Conservation (phyloP, 2,797 vertebrate genomes). For the Acanthurus tractus region DNA sequence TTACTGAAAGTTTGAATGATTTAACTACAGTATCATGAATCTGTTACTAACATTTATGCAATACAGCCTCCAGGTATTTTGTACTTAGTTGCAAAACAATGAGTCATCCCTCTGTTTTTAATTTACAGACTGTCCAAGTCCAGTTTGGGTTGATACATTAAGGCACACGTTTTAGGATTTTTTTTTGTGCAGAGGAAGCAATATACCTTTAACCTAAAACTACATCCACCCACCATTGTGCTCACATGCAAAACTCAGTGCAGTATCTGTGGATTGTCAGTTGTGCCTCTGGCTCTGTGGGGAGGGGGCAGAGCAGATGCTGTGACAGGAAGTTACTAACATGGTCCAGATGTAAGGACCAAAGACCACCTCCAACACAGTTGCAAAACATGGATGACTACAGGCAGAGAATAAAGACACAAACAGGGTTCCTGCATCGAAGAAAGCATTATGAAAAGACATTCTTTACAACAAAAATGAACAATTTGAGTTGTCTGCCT, state of each 20-base stretch:
- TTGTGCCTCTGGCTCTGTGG: slow-evolving; percentile 52
- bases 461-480: neutral
- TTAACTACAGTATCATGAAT: slow-evolving; percentile 20
- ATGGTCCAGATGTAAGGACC: slow-evolving; percentile 84
- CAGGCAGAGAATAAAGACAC: slow-evolving; percentile 42
- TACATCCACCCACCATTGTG: slow-evolving; percentile 26
- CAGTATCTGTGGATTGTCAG: slow-evolving; percentile 60
- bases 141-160: neutral
- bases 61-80: slow-evolving; percentile 15
- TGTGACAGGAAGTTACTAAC: slow-evolving; percentile 86
- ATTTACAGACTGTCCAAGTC: neutral
- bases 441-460: slow-evolving; percentile 11
- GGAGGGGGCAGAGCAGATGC: slow-evolving; percentile 81
- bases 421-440: slow-evolving; percentile 5
- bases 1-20: slow-evolving; percentile 15
- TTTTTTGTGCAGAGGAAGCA: slow-evolving; percentile 19
- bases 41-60: slow-evolving; percentile 31
- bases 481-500: neutral
- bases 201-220: slow-evolving; percentile 26
- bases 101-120: slow-evolving; percentile 26
- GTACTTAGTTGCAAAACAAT: slow-evolving; percentile 30
- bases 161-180: neutral
- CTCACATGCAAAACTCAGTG: slow-evolving; percentile 42
- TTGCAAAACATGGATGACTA: slow-evolving; percentile 62
- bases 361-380: slow-evolving; percentile 72